A percentile compares a stretch with the other conserved stretches of the same genome.
phyloP scores from a whole-genome alignment of 2,113 vertebrate genomes.

The Columbina picui region DNA sequence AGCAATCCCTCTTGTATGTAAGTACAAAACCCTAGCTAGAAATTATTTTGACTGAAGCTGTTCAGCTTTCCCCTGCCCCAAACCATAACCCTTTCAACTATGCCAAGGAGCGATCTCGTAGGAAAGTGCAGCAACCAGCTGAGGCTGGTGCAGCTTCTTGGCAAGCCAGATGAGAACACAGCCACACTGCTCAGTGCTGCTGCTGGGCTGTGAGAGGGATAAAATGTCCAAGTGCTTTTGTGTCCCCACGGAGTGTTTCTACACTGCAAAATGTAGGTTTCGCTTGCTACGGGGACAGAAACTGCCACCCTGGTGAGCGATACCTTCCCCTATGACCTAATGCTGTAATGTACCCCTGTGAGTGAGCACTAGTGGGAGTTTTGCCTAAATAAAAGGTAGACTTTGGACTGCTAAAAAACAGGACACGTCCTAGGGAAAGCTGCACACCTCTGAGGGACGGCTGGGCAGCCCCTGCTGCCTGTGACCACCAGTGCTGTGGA shows the following conservation, averaged over 20 bases:
- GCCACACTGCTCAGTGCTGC: background rate
- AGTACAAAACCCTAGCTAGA: background rate
- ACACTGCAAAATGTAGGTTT: background rate
- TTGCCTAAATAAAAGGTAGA: background rate
- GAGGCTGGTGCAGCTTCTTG: accelerated
- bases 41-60: accelerated
- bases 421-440: background rate
- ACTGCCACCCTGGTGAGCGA: accelerated
- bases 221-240: accelerated
- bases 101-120: accelerated
- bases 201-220: background rate
- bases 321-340: background rate
- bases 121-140: accelerated
- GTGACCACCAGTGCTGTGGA: accelerated
- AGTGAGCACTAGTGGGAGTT: background rate
- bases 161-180: background rate
- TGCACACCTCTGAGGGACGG: accelerated
- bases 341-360: background rate
- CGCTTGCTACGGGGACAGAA: background rate
- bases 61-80: background rate
- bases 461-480: background rate
- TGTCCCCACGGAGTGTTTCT: background rate
- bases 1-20: background rate
- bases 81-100: background rate
- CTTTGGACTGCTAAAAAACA: background rate